Evolutionary conservation across 2,888 invertebrate genomes (phyloP).

Genomic region (Mythimna vitellina): DNA sequence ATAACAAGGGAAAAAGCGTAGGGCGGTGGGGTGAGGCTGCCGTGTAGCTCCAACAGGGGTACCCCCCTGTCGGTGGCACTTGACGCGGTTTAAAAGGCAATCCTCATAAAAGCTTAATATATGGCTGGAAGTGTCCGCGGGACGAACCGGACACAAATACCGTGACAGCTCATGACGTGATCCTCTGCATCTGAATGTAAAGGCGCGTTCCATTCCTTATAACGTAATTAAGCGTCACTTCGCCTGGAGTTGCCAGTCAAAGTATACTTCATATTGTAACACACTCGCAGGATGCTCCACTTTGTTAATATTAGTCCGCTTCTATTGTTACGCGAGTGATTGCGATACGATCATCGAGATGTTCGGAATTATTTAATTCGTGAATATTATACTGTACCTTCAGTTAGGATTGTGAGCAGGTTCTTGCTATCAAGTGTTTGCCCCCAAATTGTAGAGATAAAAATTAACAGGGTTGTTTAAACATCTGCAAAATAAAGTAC

Average conservation of each 20-base stretch:
- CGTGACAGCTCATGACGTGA: constrained; percentile 34
- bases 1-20: constrained; percentile 60
- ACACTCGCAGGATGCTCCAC: constrained; percentile 20
- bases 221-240: constrained; percentile 29
- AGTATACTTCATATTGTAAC: constrained; percentile 12
- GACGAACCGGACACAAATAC: constrained; percentile 44
- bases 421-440: background rate
- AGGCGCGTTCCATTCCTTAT: constrained; percentile 19
- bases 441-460: background rate
- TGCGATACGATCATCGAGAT: background rate
- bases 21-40: constrained; percentile 19
- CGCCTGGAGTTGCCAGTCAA: constrained; percentile 7
- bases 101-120: constrained; percentile 71
- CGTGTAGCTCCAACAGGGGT: background rate
- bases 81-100: constrained; percentile 65
- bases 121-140: constrained; percentile 56
- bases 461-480: background rate
- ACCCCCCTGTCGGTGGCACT: constrained; percentile 45
- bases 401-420: background rate
- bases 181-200: constrained; percentile 20
- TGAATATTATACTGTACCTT: background rate
- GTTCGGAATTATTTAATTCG: background rate
- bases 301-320: constrained; percentile 19
- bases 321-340: background rate
- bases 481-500: background rate